Percentiles rank a stretch among this genome's conserved stretches.
Evolutionary conservation across 92 coral and sea anemone genomes (phyloP).

Genomic region (Phenganax marumi): DNA sequence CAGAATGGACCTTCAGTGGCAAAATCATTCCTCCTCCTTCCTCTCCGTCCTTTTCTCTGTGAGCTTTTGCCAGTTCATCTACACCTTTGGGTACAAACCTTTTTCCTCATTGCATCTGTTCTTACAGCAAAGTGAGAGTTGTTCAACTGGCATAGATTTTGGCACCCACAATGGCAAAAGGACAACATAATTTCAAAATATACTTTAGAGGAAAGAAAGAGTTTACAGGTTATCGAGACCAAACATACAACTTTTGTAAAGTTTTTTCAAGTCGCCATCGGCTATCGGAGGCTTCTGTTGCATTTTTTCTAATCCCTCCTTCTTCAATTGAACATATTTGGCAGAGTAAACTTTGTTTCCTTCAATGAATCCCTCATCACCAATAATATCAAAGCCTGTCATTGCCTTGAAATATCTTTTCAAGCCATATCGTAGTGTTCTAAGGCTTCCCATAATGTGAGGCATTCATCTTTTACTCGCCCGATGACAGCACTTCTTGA

Average conservation of each 20-base stretch:
- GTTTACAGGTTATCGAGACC: background rate
- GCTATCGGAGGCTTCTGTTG: background rate
- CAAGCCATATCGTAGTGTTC: background rate
- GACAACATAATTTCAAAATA: background rate
- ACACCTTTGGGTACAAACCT: conserved; percentile 26
- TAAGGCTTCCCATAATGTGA: background rate
- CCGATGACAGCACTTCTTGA: background rate
- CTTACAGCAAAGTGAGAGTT: conserved; percentile 41
- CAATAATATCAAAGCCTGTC: background rate
- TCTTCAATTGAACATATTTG: background rate
- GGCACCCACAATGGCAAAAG: background rate
- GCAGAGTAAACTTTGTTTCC: conserved; percentile 16
- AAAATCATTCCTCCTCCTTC: conserved; percentile 10
- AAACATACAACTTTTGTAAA: background rate
- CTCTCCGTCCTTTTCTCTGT: conserved; percentile 17
- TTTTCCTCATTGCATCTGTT: conserved; percentile 13
- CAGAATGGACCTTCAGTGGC: conserved; percentile 33
- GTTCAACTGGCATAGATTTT: conserved; percentile 52
- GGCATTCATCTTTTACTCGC: conserved; percentile 2
- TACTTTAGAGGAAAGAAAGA: background rate
- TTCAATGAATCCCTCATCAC: background rate
- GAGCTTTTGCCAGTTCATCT: conserved; percentile 31
- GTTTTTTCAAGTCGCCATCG: background rate
- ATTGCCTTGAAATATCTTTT: conserved; percentile 13
- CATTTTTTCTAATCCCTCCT: background rate